Percentiles rank a stretch among this genome's conserved stretches.
phyloP scores from a whole-genome alignment of 2,113 vertebrate genomes.

The Anolis sagrei region DNA sequence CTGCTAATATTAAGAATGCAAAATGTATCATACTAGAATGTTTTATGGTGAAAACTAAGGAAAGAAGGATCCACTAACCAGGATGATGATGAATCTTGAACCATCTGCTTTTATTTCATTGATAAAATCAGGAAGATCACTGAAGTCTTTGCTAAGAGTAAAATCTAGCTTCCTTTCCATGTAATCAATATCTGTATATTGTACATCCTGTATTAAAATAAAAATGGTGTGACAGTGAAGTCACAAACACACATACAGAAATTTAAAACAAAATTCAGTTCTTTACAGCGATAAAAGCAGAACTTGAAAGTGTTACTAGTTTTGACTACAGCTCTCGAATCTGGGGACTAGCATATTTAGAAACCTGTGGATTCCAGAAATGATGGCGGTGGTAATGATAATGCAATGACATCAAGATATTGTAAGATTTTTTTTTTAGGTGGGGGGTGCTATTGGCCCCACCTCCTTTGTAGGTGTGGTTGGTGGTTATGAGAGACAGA shows the following conservation, averaged over 20 bases:
- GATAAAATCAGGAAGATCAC: constrained; percentile 80
- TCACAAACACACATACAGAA: not conserved
- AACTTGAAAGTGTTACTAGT: no score
- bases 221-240: not conserved
- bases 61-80: constrained; percentile 78
- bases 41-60: not conserved
- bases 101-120: constrained; percentile 78
- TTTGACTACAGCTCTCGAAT: no score
- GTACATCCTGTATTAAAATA: constrained; percentile 84
- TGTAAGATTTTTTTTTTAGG: no score
- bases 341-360: no score
- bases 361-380: no score
- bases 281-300: no score
- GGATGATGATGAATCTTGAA: constrained; percentile 91
- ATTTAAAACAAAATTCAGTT: not conserved
- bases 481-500: no score
- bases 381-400: no score
- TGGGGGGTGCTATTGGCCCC: no score
- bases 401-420: no score
- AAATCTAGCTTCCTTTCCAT: constrained; percentile 93
- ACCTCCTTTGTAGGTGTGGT: no score
- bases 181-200: constrained; percentile 93
- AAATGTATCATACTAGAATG: not conserved
- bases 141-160: constrained; percentile 76
- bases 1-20: no score